These are phyloP conservation scores for Bombus impatiens DNA, from an alignment of 1,140 invertebrate species.

Conservation along the genomic window DNA sequence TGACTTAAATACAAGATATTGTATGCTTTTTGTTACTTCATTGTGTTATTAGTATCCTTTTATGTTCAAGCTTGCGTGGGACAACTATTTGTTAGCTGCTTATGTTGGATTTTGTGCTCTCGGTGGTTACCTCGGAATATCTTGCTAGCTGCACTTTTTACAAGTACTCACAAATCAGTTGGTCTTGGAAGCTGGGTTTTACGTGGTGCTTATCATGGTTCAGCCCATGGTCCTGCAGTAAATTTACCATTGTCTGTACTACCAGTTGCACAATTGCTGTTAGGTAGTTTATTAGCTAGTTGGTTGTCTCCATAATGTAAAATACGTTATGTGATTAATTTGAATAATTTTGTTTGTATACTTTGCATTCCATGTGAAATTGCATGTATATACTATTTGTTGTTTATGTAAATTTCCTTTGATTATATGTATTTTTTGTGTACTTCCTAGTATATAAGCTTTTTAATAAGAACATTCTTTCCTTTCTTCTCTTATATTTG, in stretches of 20 bases:
- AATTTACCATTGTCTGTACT: slow-evolving; percentile 78
- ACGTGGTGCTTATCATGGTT: slow-evolving; percentile 76
- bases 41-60: slow-evolving; percentile 17
- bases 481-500: neutral
- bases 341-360: neutral
- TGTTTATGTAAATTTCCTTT: neutral
- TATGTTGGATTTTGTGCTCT: slow-evolving; percentile 78
- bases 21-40: neutral
- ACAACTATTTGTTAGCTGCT: slow-evolving; percentile 75
- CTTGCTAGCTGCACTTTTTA: slow-evolving; percentile 76
- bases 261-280: slow-evolving; percentile 77
- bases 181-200: slow-evolving; percentile 78
- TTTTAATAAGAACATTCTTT: neutral
- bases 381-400: neutral
- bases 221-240: slow-evolving; percentile 73
- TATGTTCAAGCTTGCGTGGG: slow-evolving; percentile 72
- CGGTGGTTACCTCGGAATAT: slow-evolving; percentile 75
- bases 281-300: slow-evolving; percentile 78
- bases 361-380: neutral
- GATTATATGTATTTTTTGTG: slow-evolving; percentile 4
- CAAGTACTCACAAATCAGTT: slow-evolving; percentile 79
- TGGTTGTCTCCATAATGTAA: slow-evolving; percentile 69
- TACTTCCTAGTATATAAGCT: neutral
- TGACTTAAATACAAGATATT: neutral
- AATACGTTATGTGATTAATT: slow-evolving; percentile 1